Base-by-base conservation (phyloP, 1,140 invertebrate genomes). In the Bombus consobrinus region DNA sequence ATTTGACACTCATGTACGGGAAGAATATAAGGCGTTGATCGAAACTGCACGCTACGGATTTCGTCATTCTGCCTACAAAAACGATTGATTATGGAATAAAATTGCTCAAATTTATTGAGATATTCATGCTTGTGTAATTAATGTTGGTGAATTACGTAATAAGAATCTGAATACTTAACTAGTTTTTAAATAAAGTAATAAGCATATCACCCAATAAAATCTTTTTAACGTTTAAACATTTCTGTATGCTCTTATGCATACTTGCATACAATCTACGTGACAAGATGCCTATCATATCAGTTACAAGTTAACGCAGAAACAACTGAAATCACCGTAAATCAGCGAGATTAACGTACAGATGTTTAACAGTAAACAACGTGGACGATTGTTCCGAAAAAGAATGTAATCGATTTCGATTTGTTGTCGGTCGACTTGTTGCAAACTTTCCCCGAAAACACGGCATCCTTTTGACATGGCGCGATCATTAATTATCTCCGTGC, bases 401-500 rank as follows among this genome's bases (percentile, higher is more conserved):
- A 68, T 22, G 32, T 22, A 68, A 64, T 10, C 47, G 25, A n/a
- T 10, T 37, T 37, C 10, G 32, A 72, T 34, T 72, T 47, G n/a
- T 41, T 53, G 22, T 43, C 25, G 4, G 39, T 10, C 22, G 68
- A n/a, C 28, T 57, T 22, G 81, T 39, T 32, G 72, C 3, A 32
- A 74, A 64, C 47, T 43, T 80, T 75, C 32, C 0, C 39, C 34
- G 53, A 76, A 77, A 66, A 18, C 25, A 53, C 18, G 15, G 37
- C 0, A 22, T 68, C 39, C 32, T 28, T 74, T 68, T 75, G 37
- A 47, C 64, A 3, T 39, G 57, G 32, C 47, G 32, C n/a, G 68
- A 80, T 53, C 83, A 34, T 85, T 85, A 66, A 85, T 81, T 81
- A 73, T 41, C 15, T 18, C 53, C 15, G 25, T 25, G 43, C 69